Conservation (phyloP, 2,113 vertebrate species). For the Tragelaphus imberbis region DNA sequence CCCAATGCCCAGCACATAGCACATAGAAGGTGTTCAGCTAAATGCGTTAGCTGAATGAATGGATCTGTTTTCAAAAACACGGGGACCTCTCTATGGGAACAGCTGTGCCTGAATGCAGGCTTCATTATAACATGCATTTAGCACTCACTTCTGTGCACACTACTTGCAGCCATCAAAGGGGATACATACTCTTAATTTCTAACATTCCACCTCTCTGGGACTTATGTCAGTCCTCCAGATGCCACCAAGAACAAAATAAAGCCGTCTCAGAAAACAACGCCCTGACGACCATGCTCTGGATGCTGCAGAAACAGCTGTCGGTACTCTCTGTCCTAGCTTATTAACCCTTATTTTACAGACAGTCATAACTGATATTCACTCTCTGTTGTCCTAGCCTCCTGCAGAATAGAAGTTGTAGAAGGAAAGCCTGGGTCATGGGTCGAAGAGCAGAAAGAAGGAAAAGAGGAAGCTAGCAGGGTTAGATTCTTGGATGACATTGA, state of each 20-base stretch:
- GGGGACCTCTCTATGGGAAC: not conserved
- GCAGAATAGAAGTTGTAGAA: not conserved
- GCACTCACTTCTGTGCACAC: not conserved
- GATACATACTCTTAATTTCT: not conserved
- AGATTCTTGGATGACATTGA: not conserved
- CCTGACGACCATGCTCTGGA: fast-evolving
- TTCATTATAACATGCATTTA: not conserved
- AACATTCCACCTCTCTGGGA: not conserved
- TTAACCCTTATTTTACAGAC: not conserved
- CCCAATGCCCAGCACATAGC: not conserved
- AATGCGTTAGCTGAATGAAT: not conserved
- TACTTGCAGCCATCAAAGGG: not conserved
- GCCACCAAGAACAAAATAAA: not conserved
- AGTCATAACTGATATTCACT: not conserved
- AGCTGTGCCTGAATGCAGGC: not conserved
- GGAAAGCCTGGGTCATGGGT: not conserved
- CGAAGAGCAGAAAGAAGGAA: not conserved
- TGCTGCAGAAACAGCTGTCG: fast-evolving
- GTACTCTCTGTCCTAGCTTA: too few relatives aligned
- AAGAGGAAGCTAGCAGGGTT: not conserved
- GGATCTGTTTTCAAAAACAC: not conserved
- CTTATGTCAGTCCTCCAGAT: not conserved
- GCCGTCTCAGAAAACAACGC: fast-evolving
- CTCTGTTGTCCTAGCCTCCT: not conserved
- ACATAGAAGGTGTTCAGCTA: not conserved